phyloP scores from a whole-genome alignment of 2,797 vertebrate genomes.

The Tadarida brasiliensis region DNA sequence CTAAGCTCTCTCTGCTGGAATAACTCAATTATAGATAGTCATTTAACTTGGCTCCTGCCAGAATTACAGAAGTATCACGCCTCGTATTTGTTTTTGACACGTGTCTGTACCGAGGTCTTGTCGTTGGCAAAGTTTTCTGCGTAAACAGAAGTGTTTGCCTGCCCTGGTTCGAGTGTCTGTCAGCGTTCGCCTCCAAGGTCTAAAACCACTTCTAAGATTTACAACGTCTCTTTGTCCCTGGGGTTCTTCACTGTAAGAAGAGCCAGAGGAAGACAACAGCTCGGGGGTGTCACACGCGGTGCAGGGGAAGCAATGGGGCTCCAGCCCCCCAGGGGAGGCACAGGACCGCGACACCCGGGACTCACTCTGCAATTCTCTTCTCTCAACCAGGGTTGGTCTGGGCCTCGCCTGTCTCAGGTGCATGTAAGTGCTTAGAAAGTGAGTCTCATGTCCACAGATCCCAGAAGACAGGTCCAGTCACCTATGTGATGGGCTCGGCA shows the following conservation, averaged over 20 bases:
- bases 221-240: neutral
- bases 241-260: neutral
- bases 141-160: neutral
- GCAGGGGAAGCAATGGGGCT: neutral
- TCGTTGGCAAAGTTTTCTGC: constrained; percentile 5
- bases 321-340: neutral
- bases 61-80: constrained; percentile 54
- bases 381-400: neutral
- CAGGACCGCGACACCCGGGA: rapidly evolving
- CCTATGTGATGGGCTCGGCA: rapidly evolving
- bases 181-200: rapidly evolving
- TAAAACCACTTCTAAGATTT: neutral
- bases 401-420: rapidly evolving
- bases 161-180: neutral
- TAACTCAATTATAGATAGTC: constrained; percentile 85
- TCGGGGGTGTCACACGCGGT: rapidly evolving
- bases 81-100: constrained; percentile 12
- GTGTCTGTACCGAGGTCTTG: constrained; percentile 4
- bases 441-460: rapidly evolving
- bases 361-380: neutral
- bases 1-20: constrained; percentile 85
- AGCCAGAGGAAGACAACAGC: neutral
- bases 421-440: rapidly evolving
- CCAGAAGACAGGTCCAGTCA: neutral
- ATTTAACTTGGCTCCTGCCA: constrained; percentile 83